These are phyloP conservation scores for Arothron firmamentum DNA, from an alignment of 2,113 vertebrate genomes.

Conservation along the genomic window DNA sequence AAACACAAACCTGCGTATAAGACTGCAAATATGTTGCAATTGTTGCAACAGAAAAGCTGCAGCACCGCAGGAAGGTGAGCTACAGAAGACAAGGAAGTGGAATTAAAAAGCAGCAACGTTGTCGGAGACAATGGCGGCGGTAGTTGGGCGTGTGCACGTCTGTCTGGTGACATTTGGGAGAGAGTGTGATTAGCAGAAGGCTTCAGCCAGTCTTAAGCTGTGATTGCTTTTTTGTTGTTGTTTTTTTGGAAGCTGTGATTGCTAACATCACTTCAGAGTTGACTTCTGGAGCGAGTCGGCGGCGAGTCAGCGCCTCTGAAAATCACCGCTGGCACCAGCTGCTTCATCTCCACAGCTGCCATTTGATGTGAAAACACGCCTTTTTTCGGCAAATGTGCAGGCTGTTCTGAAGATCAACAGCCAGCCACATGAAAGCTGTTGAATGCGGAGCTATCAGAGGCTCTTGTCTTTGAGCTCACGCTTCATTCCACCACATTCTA, in stretches of 20 bases:
- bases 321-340: conserved; percentile 43
- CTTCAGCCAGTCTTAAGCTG: conserved; percentile 49
- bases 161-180: conserved; percentile 53
- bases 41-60: no score
- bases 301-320: conserved; percentile 49
- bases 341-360: conserved; percentile 22
- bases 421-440: conserved; percentile 22
- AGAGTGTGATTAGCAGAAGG: conserved; percentile 59
- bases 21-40: no score
- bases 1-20: no score
- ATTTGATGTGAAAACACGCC: conserved; percentile 16
- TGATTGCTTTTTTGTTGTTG: conserved; percentile 45
- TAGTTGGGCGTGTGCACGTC: conserved; percentile 10
- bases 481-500: conserved; percentile 23
- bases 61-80: not conserved
- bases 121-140: conserved; percentile 26
- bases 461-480: conserved; percentile 17
- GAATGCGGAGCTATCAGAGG: conserved; percentile 26
- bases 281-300: conserved; percentile 49
- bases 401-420: conserved; percentile 39
- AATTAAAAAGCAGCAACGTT: conserved; percentile 29
- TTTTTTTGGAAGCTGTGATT: conserved; percentile 45
- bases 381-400: conserved; percentile 12
- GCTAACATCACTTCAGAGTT: conserved; percentile 61
- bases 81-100: not conserved